A percentile compares a stretch with the other conserved stretches of the same genome.
Conservation (phyloP, 2,797 vertebrate species). For the Chrosomus eos region DNA sequence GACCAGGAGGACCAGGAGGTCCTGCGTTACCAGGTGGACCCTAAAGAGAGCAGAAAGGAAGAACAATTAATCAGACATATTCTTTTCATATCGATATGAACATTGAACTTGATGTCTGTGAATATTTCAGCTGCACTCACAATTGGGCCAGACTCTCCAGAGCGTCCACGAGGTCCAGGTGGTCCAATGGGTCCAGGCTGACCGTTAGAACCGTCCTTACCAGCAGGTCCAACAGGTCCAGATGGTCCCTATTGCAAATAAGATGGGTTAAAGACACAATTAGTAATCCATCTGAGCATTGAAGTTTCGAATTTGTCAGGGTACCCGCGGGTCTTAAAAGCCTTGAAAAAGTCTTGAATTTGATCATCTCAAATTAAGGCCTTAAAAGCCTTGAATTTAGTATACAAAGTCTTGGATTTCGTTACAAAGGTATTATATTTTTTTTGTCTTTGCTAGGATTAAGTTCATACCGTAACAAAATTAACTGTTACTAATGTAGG, state of each 20-base stretch:
- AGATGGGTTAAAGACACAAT: background rate
- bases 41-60: constrained; percentile 67
- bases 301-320: background rate
- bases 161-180: constrained; percentile 92
- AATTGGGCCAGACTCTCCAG: constrained; percentile 89
- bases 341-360: too few relatives aligned
- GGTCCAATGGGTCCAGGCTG: constrained; percentile 90
- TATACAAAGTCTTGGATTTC: too few relatives aligned
- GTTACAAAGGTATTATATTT: too few relatives aligned
- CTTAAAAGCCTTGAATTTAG: too few relatives aligned
- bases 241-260: constrained; percentile 82
- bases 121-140: constrained; percentile 76
- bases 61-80: background rate
- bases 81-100: background rate
- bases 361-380: too few relatives aligned
- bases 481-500: too few relatives aligned
- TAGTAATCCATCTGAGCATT: background rate
- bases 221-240: constrained; percentile 88
- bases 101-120: background rate
- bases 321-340: too few relatives aligned
- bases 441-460: too few relatives aligned
- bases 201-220: constrained; percentile 94
- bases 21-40: constrained; percentile 93
- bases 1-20: constrained; percentile 93
- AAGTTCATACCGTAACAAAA: too few relatives aligned